A percentile compares a stretch with the other conserved stretches of the same genome.
These are phyloP conservation scores for Cuniculus paca DNA, from an alignment of 2,797 vertebrate genomes.

Conservation along the genomic window DNA sequence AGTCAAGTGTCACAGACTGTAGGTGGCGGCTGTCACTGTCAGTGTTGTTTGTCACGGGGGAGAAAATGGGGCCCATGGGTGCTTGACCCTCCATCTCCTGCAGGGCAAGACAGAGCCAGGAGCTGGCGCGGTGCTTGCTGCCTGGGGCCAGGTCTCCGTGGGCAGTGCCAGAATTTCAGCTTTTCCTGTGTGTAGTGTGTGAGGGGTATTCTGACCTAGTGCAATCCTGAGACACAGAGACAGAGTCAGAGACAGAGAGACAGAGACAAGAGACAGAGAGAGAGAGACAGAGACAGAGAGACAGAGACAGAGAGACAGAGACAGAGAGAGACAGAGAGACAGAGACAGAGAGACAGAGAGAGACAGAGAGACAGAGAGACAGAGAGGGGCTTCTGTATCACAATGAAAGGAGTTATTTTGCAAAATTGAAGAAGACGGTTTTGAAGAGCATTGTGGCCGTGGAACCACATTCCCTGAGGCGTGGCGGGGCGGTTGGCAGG, in stretches of 20 bases:
- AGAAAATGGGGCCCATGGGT: too few relatives aligned
- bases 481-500: constrained; percentile 70
- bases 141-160: neutral
- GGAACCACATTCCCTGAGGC: constrained; percentile 73
- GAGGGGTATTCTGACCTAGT: neutral
- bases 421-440: constrained; percentile 66
- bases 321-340: too few relatives aligned
- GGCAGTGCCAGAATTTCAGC: neutral
- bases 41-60: too few relatives aligned
- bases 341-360: neutral
- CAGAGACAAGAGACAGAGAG: neutral
- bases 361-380: neutral
- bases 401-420: constrained; percentile 41
- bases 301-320: neutral
- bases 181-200: neutral
- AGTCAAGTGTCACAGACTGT: too few relatives aligned
- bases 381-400: constrained; percentile 4
- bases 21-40: too few relatives aligned
- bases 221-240: neutral
- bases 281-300: neutral
- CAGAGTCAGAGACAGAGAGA: neutral
- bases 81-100: too few relatives aligned
- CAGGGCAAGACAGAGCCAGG: neutral
- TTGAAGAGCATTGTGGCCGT: constrained; percentile 32
- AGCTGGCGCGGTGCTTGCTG: fast-evolving